Conservation (phyloP, 2,113 vertebrate species). For the Indicator indicator region DNA sequence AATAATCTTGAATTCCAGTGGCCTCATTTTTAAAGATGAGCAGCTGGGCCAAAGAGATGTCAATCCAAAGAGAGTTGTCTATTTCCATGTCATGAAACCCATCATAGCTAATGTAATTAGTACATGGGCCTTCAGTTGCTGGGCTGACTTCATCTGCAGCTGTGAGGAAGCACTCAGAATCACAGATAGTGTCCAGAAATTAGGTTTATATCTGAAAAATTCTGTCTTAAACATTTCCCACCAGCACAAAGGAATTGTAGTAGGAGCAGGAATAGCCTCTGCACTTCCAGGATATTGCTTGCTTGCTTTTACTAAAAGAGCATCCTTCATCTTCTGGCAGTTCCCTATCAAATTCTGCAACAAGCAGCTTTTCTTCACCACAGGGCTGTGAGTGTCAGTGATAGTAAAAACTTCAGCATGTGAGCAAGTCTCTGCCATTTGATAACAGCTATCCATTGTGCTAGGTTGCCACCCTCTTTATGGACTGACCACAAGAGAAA, state of each 20-base stretch:
- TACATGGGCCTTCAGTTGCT: not conserved
- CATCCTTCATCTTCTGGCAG: not conserved
- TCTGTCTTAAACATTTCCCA: not conserved
- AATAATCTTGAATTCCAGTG: not conserved
- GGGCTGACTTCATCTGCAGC: not conserved
- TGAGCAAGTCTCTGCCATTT: not conserved
- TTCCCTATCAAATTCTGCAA: constrained; percentile 18
- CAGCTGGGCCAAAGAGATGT: not conserved
- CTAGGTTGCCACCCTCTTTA: not conserved
- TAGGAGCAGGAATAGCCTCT: not conserved
- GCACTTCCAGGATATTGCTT: not conserved
- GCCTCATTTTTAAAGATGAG: not conserved
- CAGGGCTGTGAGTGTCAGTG: not conserved
- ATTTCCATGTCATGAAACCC: not conserved
- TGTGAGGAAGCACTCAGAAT: not conserved
- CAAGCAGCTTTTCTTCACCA: not conserved
- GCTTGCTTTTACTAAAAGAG: not conserved
- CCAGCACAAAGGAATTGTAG: not conserved
- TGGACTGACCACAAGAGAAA: not conserved
- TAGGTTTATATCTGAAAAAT: not conserved
- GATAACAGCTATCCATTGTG: not conserved
- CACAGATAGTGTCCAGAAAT: not conserved
- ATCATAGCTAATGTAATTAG: not conserved
- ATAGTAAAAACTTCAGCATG: not conserved
- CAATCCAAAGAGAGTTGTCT: not conserved